Percentiles rank a stretch among this genome's conserved stretches.
These are phyloP conservation scores for Willisornis vidua DNA, from an alignment of 2,113 vertebrate genomes.

Conservation along the genomic window DNA sequence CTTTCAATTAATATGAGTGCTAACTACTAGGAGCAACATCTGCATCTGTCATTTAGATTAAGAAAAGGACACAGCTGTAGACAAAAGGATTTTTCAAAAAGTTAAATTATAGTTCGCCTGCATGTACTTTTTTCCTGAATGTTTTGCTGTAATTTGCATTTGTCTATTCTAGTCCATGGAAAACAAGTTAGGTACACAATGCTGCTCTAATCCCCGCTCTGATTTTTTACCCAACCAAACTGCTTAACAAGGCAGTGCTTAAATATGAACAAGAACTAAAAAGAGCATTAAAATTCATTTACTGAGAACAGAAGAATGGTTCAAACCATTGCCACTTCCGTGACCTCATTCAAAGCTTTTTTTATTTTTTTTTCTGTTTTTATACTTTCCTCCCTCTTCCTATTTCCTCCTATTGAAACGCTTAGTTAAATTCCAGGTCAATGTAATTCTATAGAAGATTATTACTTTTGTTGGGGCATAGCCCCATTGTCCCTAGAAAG, in stretches of 20 bases:
- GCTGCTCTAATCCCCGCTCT: neutral
- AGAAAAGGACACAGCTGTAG: neutral
- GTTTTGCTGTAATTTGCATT: neutral
- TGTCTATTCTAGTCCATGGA: neutral
- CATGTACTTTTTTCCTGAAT: neutral
- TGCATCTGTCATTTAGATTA: slow-evolving; percentile 50
- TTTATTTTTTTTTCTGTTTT: neutral
- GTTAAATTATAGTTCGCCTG: neutral
- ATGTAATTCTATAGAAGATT: neutral
- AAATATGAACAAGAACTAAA: neutral
- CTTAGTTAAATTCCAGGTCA: neutral
- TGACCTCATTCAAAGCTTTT: neutral
- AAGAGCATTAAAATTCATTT: slow-evolving; percentile 1
- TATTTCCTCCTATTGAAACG: slow-evolving; percentile 10
- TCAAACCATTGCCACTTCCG: neutral
- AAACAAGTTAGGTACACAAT: neutral
- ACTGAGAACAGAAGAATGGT: neutral
- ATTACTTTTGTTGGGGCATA: slow-evolving; percentile 22
- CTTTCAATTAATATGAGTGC: neutral
- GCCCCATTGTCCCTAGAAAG: neutral
- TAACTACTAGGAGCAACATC: slow-evolving; percentile 6
- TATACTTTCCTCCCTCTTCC: neutral
- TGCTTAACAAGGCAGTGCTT: neutral
- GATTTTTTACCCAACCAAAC: neutral
- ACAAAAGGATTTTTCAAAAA: slow-evolving; percentile 15